Base-by-base conservation (phyloP, 1,140 invertebrate species). In the Littorina saxatilis region DNA sequence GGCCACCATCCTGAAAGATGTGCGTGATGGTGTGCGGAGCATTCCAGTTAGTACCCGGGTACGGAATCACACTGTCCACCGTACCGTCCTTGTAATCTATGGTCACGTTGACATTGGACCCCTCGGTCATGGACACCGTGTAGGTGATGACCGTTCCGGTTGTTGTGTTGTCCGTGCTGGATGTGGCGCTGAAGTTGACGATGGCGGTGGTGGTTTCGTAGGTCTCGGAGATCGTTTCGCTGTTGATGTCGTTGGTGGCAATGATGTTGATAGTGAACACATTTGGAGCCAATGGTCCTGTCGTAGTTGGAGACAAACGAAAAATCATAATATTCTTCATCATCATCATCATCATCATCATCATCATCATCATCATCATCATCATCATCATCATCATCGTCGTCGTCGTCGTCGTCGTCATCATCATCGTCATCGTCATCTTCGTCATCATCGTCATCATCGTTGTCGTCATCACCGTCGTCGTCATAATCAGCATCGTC, bases 21-120 rank as follows among this genome's bases (percentile, higher is more conserved):
- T 91, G 88, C 4, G 32, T 85, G 40, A 85, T 74, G 27, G 58
- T 68, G 20, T 81, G 43, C 55, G 76, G 9, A 11, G 35, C 23
- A 20, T 15, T 35, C 5, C 39, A 40, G 1, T 70, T 11, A 82
- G 76, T 35, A 82, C 85, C 52, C 20, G 29, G n/a, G 32, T 83
- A 81, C 2, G 58, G 35, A 5, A 82, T 68, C 58, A 17, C 73
- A 32, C 81, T 75, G n/a, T 68, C 35, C 50, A 40, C 20, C 11
- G 55, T 77, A 15, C 85, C 87, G 75, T 90, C 87, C 13, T 81
- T 85, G 52, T 76, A 88, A 55, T 82, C 58, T 82, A 90, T 86
- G 23, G 80, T 52, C 17, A 90, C 78, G 0, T 74, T 72, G 7
- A 90, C 89, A 43, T 87, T 87, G 5, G 91, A 87, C 1, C 89